Percentiles rank a stretch among this genome's conserved stretches.
These are phyloP conservation scores for Acromyrmex heyeri DNA, from an alignment of 1,140 invertebrate species.

Conservation along the genomic window DNA sequence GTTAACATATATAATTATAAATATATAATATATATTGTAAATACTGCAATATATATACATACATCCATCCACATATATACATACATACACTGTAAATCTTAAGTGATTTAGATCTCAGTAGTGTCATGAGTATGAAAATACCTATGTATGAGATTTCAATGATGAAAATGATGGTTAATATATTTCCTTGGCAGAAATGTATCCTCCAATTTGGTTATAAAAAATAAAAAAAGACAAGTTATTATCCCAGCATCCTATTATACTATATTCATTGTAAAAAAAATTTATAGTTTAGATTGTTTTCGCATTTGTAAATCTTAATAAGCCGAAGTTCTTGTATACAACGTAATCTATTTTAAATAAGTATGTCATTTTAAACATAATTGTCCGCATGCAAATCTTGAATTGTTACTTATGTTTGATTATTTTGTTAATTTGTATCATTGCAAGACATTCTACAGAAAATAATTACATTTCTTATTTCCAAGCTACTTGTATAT, in stretches of 20 bases:
- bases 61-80: slow-evolving; percentile 44
- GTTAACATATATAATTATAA: slow-evolving; percentile 50
- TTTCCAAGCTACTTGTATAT: slow-evolving; percentile 3
- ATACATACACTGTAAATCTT: slow-evolving; percentile 53
- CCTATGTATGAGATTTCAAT: slow-evolving; percentile 39
- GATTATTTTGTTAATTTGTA: slow-evolving; percentile 3
- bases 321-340: slow-evolving; percentile 56
- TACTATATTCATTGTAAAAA: slow-evolving; percentile 53
- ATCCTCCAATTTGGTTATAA: slow-evolving; percentile 54
- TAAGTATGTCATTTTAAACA: slow-evolving; percentile 65
- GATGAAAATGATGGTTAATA: slow-evolving; percentile 50
- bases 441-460: neutral
- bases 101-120: slow-evolving; percentile 47
- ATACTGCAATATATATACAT: slow-evolving; percentile 15
- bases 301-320: slow-evolving; percentile 34
- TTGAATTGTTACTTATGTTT: slow-evolving; percentile 55
- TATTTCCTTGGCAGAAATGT: slow-evolving; percentile 62
- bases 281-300: slow-evolving; percentile 42
- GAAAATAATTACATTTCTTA: slow-evolving; percentile 23
- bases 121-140: slow-evolving; percentile 37
- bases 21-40: slow-evolving; percentile 52
- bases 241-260: slow-evolving; percentile 52
- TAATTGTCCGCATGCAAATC: slow-evolving; percentile 48
- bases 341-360: slow-evolving; percentile 66
- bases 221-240: slow-evolving; percentile 61